These are phyloP conservation scores for Albula glossodonta DNA, from an alignment of 2,113 vertebrate species.

Conservation along the genomic window DNA sequence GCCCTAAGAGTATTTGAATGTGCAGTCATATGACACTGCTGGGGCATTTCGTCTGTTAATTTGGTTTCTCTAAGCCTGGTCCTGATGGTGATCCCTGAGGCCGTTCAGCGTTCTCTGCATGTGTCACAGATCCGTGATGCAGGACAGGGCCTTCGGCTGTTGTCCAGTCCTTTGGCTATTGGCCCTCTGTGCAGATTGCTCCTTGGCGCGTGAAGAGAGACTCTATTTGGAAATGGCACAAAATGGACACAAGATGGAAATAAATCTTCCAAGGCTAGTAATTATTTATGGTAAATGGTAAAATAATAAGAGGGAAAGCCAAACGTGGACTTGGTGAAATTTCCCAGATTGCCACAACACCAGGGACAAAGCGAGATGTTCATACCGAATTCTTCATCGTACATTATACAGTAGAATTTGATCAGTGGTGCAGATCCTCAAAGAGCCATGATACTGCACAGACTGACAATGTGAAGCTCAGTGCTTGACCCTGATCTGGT, in stretches of 20 bases:
- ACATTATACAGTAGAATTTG: neutral
- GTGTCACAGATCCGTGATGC: neutral
- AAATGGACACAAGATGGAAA: neutral
- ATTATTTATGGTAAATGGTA: constrained; percentile 1
- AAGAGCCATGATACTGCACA: neutral
- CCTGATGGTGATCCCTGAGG: neutral
- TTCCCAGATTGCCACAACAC: no score
- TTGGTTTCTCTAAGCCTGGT: neutral
- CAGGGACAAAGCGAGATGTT: neutral
- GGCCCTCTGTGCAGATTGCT: neutral
- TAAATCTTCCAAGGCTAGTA: neutral
- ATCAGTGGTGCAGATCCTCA: neutral
- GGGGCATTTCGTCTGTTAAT: neutral
- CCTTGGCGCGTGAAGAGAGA: neutral
- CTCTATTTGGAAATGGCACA: constrained; percentile 3
- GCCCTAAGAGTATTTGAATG: neutral
- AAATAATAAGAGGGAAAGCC: neutral
- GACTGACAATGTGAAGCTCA: no score
- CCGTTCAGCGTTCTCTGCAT: neutral
- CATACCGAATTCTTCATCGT: neutral
- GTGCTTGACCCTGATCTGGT: no score
- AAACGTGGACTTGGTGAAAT: neutral
- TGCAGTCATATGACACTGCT: neutral
- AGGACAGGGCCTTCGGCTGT: neutral
- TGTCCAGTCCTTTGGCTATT: neutral